Evolutionary conservation across 2,797 vertebrate genomes (phyloP).

Genomic region (Muscicapa striata): DNA sequence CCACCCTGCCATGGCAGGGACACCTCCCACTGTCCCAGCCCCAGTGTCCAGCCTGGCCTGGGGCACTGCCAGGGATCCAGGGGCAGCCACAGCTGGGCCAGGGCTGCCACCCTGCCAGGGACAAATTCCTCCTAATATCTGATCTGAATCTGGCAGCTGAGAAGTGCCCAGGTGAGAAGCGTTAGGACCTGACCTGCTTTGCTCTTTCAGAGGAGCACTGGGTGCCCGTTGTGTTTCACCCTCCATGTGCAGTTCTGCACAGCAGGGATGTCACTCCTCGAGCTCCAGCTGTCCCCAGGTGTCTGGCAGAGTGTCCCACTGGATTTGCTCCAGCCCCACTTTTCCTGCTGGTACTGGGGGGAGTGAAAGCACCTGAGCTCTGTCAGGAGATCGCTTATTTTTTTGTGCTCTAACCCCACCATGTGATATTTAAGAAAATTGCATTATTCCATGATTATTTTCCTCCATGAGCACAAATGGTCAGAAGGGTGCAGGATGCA

Average conservation of each 20-base stretch:
- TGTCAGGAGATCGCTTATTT: neutral
- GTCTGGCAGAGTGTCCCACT: neutral
- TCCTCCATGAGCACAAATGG: accelerated
- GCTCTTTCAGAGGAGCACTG: accelerated
- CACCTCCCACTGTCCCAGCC: neutral
- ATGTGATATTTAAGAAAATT: neutral
- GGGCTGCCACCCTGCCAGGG: accelerated
- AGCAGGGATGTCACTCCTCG: neutral
- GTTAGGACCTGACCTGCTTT: neutral
- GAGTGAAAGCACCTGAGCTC: neutral
- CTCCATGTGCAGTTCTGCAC: accelerated
- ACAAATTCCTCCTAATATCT: neutral
- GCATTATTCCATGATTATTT: neutral
- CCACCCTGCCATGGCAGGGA: neutral
- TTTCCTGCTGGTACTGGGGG: neutral
- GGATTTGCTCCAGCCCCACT: neutral
- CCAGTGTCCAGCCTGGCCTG: accelerated
- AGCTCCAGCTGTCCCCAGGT: neutral
- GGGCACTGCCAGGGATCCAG: neutral
- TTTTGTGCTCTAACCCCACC: neutral
- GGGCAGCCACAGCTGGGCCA: neutral
- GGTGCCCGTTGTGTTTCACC: accelerated
- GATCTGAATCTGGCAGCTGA: neutral
- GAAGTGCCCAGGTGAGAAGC: neutral
- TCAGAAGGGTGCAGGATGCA: neutral